Evolutionary conservation across 2,113 vertebrate genomes (phyloP).

Genomic region (Morone saxatilis): DNA sequence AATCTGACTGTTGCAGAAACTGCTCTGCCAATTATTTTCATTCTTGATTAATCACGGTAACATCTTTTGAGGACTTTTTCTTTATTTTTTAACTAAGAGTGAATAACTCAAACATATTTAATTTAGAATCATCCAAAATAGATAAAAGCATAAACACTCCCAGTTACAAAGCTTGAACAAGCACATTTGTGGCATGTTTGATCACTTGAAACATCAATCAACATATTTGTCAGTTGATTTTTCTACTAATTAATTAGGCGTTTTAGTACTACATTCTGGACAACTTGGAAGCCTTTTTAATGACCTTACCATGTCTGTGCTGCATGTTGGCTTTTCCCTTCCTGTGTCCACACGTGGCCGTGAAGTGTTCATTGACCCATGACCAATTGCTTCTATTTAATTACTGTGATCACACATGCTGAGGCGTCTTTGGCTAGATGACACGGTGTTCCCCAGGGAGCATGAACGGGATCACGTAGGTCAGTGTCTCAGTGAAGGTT

Average conservation of each 20-base stretch:
- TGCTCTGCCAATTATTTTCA: background rate
- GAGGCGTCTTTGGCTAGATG: conserved; percentile 58
- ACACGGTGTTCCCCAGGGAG: conserved; percentile 59
- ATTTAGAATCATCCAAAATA: background rate
- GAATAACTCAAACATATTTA: background rate
- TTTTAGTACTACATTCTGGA: background rate
- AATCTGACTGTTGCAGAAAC: background rate
- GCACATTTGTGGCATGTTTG: background rate
- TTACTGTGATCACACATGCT: conserved; percentile 66
- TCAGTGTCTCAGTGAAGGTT: conserved; percentile 68
- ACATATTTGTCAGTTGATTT: background rate
- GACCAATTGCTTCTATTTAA: conserved; percentile 68
- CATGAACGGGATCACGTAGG: conserved; percentile 48
- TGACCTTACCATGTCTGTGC: conserved; percentile 2
- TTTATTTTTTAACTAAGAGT: background rate
- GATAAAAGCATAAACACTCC: background rate
- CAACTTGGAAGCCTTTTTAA: conserved; percentile 3
- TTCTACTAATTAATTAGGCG: background rate
- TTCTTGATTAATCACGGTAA: background rate
- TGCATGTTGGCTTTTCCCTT: conserved; percentile 5
- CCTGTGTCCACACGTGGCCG: conserved; percentile 21
- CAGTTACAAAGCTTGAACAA: background rate
- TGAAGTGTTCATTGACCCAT: conserved; percentile 61
- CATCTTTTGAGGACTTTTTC: background rate
- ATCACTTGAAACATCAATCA: background rate